These are phyloP conservation scores for Steinernema khuongi DNA, from an alignment of 1,140 invertebrate species.

Conservation along the genomic window DNA sequence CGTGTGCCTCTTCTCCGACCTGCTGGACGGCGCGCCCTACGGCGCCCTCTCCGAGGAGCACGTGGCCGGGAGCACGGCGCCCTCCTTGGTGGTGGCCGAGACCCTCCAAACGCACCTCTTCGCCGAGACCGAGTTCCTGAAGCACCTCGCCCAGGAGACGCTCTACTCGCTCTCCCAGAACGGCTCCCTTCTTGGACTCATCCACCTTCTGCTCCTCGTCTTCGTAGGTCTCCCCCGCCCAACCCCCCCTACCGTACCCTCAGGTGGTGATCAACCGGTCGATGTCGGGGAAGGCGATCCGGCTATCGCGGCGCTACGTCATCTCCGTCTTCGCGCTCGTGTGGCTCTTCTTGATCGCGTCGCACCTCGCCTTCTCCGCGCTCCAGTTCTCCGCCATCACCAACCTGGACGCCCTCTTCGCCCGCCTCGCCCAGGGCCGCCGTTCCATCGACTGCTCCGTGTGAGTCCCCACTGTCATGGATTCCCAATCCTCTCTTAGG, in stretches of 20 bases:
- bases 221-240: conserved; percentile 26
- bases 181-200: conserved; percentile 48
- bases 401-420: conserved; percentile 50
- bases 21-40: conserved; percentile 40
- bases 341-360: conserved; percentile 52
- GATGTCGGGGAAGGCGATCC: conserved; percentile 55
- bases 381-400: conserved; percentile 52
- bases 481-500: conserved; percentile 15
- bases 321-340: conserved; percentile 48
- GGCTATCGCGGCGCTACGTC: conserved; percentile 46
- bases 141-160: conserved; percentile 56
- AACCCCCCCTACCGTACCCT: background rate
- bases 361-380: conserved; percentile 52
- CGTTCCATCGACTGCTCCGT: conserved; percentile 13
- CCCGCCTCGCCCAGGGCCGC: conserved; percentile 31
- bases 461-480: background rate
- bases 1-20: conserved; percentile 51
- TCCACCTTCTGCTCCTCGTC: conserved; percentile 50
- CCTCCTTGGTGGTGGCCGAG: conserved; percentile 48
- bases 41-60: conserved; percentile 37
- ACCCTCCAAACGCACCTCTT: conserved; percentile 54
- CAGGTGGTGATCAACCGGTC: conserved; percentile 54
- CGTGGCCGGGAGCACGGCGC: conserved; percentile 20
- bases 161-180: conserved; percentile 57
- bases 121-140: conserved; percentile 49